Base-by-base conservation (phyloP, 2,113 vertebrate genomes). In the Bubo scandiacus region DNA sequence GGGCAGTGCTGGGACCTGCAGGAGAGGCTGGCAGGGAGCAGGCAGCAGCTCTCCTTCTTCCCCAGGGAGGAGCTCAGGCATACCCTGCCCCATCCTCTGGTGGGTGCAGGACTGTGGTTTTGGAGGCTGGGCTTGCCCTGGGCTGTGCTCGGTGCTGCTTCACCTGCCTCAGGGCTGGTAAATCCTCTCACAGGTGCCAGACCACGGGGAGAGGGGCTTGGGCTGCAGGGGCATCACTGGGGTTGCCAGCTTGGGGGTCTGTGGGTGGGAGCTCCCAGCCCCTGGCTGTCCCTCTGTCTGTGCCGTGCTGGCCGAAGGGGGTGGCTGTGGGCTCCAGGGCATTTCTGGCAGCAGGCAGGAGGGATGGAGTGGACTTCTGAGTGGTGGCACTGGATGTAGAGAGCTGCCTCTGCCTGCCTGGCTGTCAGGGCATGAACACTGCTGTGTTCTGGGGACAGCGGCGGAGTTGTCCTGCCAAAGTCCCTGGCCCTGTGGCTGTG, bases 311-410 rank as follows among this genome's bases (percentile, higher is more conserved):
- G 27, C 40, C 5, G 2, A 40, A 81, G 62, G 25, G 0, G 2
- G 2, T 49, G 54, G 42, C 36, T 25, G 4, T 2, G 3, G 55
- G 30, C 3, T 0, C 86, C 6, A 12, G 47, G n/a, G 30, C 5
- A 2, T 58, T 84, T n/a, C 27, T 87, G 63, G 40, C n/a, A 27
- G 21, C 0, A 3, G 29, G 51, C 59, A 47, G 49, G 38, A 65
- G 59, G n/a, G 54, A 11, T 15, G 55, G 63, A 58, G 22, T 0
- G 0, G 36, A n/a, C 7, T 40, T 78, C 5, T 57, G 40, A 6
- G 21, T 67, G 32, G 26, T 20, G 15, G 18, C 0, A 0, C 5
- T 47, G n/a, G 51, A 17, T 1, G 2, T 3, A 23, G 68, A 49
- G 61, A 75, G 58, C 72, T 94, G 57, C 27, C 20, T 73, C 59